phyloP scores from a whole-genome alignment of 2,113 vertebrate species.

The Copsychus sechellarum region DNA sequence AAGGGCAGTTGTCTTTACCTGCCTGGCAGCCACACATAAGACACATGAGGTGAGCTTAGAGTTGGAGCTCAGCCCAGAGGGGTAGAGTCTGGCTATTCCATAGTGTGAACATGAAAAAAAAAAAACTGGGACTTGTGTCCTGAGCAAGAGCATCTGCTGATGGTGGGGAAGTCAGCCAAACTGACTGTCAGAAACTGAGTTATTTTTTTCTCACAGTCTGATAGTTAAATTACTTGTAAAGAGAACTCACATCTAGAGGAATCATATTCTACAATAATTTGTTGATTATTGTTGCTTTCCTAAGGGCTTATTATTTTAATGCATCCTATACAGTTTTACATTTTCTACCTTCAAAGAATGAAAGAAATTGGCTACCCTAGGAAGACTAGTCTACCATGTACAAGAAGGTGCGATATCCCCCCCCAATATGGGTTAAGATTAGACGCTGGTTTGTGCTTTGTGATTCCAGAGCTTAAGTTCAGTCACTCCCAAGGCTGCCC shows the following conservation, averaged over 20 bases:
- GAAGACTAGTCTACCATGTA: background rate
- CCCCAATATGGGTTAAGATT: background rate
- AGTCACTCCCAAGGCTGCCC: background rate
- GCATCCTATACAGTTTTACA: background rate
- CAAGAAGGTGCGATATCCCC: background rate
- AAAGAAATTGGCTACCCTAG: background rate
- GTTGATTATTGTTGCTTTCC: background rate
- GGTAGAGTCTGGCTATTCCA: background rate
- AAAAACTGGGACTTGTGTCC: background rate
- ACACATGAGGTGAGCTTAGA: background rate
- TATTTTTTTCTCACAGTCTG: background rate
- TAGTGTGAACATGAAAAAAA: background rate
- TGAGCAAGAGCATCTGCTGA: background rate
- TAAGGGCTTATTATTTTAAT: background rate
- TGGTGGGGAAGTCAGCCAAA: background rate
- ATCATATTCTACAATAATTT: background rate
- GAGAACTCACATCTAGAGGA: background rate
- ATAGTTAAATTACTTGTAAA: background rate
- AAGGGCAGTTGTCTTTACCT: background rate
- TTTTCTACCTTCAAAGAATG: background rate
- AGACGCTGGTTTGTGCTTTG: background rate
- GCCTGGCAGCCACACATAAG: background rate
- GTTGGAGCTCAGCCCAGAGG: background rate
- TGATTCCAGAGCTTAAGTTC: background rate
- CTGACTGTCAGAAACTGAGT: background rate